Evolutionary conservation across 2,888 invertebrate genomes (phyloP), one percentile per base, ranked within the genome.

Genomic region (Ceratothoa steindachneri): DNA sequence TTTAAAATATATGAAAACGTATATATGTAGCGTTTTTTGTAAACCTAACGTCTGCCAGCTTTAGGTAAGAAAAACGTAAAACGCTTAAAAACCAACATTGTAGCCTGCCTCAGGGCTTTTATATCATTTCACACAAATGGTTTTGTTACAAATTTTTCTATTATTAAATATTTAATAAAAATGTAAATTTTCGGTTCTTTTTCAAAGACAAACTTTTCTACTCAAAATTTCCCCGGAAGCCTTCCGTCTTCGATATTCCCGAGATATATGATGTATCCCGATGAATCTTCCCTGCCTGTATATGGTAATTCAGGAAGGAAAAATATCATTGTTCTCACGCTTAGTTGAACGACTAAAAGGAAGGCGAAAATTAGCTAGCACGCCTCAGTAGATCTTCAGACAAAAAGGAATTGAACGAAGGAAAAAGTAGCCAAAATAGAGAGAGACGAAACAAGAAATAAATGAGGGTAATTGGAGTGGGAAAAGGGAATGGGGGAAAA

Each of bases 251-350:
- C 5, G 41, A 41, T 41, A 41, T 41, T 41, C 41, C 15, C 7
- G 7, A 41, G 41, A 41, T 41, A 41, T 41, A 41, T 41, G 41
- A 41, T 41, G 41, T 41, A 41, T 41, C 41, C 41, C 41, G 41
- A 41, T 41, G 41, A 41, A 41, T 41, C 41, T 15, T n/a, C 41
- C 41, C 15, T 41, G 7, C 41, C 41, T 15, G 41, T 41, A 41
- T 41, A 41, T 41, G 41, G 41, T 41, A 41, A 41, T 41, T 41
- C 41, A 22, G 24, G 24, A 24, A 24, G 27, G 27, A 60, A 60
- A 60, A 60, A 24, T 60, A 60, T 24, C 60, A 60, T 60, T 60
- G 60, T 60, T 60, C 27, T 60, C 60, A 60, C 60, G 60, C 60
- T 60, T 24, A 24, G 60, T 22, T 24, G 60, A n/a, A 60, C 60